Base-by-base conservation (phyloP, 2,888 invertebrate genomes). In the Callinectes sapidus region DNA sequence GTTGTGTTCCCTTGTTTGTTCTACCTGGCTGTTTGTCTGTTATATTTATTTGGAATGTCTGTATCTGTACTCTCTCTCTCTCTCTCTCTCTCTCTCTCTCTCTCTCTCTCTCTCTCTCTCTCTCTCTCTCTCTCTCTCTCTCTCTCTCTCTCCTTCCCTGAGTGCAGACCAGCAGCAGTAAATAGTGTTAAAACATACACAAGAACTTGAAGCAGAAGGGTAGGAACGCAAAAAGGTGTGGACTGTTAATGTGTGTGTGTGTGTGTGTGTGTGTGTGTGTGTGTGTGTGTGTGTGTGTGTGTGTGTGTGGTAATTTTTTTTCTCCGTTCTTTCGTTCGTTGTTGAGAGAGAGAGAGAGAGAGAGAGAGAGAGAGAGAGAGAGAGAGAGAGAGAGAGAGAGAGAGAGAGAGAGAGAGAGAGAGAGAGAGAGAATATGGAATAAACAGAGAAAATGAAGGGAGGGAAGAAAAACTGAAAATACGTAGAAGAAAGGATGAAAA, bases 361-460 rank as follows among this genome's bases (percentile, higher is more conserved):
- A 85, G 85, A 85, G 85, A 85, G 85, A 85, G 85, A 85, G 85
- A 85, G 85, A 85, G 85, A 85, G 85, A 85, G 85, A 28, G 32
- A 28, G 32, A 85, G 85, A 85, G 85, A 85, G 85, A 85, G 85
- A 85, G 85, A 85, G 85, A n/a, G 85, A 85, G 85, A 85, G 85
- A 85, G 85, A 85, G 85, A 85, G 85, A 85, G n/a, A 85, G 85
- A 32, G 39, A 39, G 55, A 55, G 55, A 55, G n/a, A n/a, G n/a
- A n/a, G n/a, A n/a, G 55, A 55, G 55, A 55, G 61, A 61, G 16
- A 23, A 18, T 16, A 61, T 16, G 23, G 61, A 61, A 23, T 61
- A 61, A 23, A 61, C 18, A 61, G 5, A 61, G 18, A 61, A 23
- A 61, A 1, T 10, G 18, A 23, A 16, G 61, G 18, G 18, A 0